Percentiles rank a stretch among this genome's conserved stretches.
Evolutionary conservation across 2,113 vertebrate species (phyloP).

Genomic region (Ammospiza nelsoni): DNA sequence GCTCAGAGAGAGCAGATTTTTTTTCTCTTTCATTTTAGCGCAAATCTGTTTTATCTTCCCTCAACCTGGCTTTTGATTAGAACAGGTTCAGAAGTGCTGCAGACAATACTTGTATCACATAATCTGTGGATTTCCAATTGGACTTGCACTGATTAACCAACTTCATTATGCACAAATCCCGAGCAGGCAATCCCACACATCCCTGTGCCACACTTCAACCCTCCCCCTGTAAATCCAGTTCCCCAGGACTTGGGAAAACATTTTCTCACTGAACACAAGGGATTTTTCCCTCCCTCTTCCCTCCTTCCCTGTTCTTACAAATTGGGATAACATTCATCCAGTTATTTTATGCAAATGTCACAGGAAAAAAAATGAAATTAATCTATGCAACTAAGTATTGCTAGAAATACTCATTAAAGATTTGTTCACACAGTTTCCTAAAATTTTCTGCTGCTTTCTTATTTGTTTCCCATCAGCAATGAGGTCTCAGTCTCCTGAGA

Average conservation of each 20-base stretch:
- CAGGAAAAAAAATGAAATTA: background rate
- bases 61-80: slow-evolving; percentile 3
- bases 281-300: background rate
- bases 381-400: background rate
- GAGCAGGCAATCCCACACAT: background rate
- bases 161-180: background rate
- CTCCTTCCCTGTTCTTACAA: background rate
- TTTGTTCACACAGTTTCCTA: background rate
- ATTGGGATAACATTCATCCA: fast-evolving
- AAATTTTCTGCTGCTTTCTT: background rate
- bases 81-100: background rate
- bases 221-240: background rate
- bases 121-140: background rate
- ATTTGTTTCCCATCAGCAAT: background rate
- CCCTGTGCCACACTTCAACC: background rate
- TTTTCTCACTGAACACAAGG: background rate
- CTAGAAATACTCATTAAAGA: background rate
- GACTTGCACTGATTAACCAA: background rate
- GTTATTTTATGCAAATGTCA: background rate
- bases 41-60: slow-evolving; percentile 27
- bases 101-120: background rate
- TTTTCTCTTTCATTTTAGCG: background rate
- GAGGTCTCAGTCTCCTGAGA: background rate
- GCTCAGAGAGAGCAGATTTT: background rate
- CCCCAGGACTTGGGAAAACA: background rate